Evolutionary conservation across 2,797 vertebrate species (phyloP).

Genomic region (Melanotaenia maccullochi): DNA sequence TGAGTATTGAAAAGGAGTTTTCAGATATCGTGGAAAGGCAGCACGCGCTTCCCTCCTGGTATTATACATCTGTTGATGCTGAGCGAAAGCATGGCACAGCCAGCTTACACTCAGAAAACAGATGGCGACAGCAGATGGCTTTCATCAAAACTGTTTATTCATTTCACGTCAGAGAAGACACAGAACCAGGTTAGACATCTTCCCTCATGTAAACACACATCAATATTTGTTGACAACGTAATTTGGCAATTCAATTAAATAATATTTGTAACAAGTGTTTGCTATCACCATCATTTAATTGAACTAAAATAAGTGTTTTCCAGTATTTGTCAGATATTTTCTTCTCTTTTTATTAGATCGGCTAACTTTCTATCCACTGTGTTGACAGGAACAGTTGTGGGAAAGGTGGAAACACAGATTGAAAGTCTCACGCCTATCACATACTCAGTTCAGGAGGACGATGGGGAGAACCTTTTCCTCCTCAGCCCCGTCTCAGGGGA

Average conservation of each 20-base stretch:
- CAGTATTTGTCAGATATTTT: constrained; percentile 1
- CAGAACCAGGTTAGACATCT: constrained; percentile 76
- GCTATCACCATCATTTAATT: neutral
- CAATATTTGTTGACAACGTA: constrained; percentile 5
- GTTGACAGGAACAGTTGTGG: constrained; percentile 81
- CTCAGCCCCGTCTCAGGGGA: constrained; percentile 81
- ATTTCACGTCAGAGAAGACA: constrained; percentile 84
- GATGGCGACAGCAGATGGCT: constrained; percentile 70
- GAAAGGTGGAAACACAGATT: constrained; percentile 65
- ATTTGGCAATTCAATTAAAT: neutral
- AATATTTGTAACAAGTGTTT: neutral
- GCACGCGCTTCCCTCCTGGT: constrained; percentile 54
- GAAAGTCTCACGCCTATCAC: constrained; percentile 66
- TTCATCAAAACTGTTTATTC: constrained; percentile 79
- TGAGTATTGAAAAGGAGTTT: constrained; percentile 46
- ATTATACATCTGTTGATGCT: constrained; percentile 54
- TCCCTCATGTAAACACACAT: constrained; percentile 1
- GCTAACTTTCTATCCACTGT: constrained; percentile 28
- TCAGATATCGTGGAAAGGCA: constrained; percentile 42
- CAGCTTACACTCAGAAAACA: constrained; percentile 48
- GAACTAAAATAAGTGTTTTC: neutral
- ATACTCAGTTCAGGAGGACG: constrained; percentile 81
- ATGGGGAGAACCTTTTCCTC: constrained; percentile 82
- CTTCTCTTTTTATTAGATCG: neutral
- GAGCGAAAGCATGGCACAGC: constrained; percentile 45